These are phyloP conservation scores for Petrosia ficiformis DNA, from an alignment of 37 sponge, comb jelly and placozoan species.

Conservation along the genomic window DNA sequence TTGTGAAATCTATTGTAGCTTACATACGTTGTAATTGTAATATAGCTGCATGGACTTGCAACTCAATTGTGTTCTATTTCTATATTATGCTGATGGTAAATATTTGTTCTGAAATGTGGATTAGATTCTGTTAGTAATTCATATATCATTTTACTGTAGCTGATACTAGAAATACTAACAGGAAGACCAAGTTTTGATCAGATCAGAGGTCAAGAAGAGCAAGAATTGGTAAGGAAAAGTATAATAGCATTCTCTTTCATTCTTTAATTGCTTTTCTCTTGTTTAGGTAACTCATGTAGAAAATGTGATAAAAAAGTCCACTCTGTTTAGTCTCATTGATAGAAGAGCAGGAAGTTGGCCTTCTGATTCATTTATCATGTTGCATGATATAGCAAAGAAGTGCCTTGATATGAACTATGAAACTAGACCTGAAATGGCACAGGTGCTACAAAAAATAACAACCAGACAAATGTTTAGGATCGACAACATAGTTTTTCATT, in stretches of 20 bases:
- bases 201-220: neutral
- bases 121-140: neutral
- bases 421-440: too few relatives aligned
- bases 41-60: too few relatives aligned
- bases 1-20: conserved; percentile 22
- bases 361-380: conserved; percentile 45
- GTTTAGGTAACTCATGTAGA: too few relatives aligned
- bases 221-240: neutral
- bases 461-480: too few relatives aligned
- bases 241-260: too few relatives aligned
- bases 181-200: conserved; percentile 3
- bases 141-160: neutral
- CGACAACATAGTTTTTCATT: too few relatives aligned
- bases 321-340: conserved; percentile 60
- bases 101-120: conserved; percentile 87
- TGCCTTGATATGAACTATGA: too few relatives aligned
- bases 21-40: conserved; percentile 57
- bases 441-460: too few relatives aligned
- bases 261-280: too few relatives aligned
- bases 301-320: too few relatives aligned
- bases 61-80: too few relatives aligned
- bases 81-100: too few relatives aligned
- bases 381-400: conserved; percentile 46
- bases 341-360: conserved; percentile 77
- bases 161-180: conserved; percentile 13